These are phyloP conservation scores for Ornithoptera priamus DNA, from an alignment of 2,888 invertebrate genomes.

Conservation along the genomic window DNA sequence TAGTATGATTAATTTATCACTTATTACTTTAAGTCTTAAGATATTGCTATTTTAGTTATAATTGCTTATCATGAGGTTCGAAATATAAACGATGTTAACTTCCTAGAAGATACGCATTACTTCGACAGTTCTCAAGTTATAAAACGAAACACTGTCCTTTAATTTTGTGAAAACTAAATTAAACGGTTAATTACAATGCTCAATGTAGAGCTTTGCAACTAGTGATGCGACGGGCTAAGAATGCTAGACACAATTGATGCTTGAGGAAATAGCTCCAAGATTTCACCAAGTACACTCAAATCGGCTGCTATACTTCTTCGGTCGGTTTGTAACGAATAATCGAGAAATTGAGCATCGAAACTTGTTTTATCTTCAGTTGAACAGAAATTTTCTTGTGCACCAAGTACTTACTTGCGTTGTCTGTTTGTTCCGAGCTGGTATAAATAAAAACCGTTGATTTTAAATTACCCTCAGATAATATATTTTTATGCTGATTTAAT, in stretches of 20 bases:
- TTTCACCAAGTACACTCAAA: neutral
- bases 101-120: neutral
- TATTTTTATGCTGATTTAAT: too few species aligned
- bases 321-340: neutral
- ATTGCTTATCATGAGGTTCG: too few species aligned
- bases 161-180: constrained; percentile 9
- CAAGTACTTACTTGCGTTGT: neutral
- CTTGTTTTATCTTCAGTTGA: neutral
- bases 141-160: neutral
- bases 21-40: too few species aligned
- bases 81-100: too few species aligned
- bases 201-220: constrained; percentile 3
- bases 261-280: neutral
- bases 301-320: neutral
- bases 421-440: neutral
- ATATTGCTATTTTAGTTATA: too few species aligned
- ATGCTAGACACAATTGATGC: neutral
- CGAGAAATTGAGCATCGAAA: neutral
- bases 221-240: neutral
- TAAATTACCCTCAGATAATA: neutral
- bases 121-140: neutral
- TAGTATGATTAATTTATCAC: too few species aligned
- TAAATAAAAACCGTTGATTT: neutral
- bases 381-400: neutral
- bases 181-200: constrained; percentile 15